Base-by-base conservation (phyloP, 2,888 invertebrate species). In the Drosophila quasianomalipes region DNA sequence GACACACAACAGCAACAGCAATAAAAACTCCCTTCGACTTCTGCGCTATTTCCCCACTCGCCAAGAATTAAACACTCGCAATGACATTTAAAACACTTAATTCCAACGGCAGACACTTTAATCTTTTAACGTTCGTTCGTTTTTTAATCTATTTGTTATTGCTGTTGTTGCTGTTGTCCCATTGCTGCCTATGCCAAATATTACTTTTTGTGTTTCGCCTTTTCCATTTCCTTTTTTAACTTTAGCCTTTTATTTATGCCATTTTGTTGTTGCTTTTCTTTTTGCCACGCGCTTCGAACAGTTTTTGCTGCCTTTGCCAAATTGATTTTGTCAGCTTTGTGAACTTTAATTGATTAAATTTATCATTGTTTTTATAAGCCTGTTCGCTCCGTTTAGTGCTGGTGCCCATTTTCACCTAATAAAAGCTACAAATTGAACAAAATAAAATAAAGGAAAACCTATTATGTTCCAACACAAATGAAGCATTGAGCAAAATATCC, bases 31-130 rank as follows among this genome's bases (percentile, higher is more conserved):
- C 22, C 39, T 51, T 47, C 26, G 47, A 37, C 41, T 39, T n/a
- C 44, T 54, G 30, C 44, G 52, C 63, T 35, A 16, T 35, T 22
- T 51, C 47, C 22, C 31, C 31, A 16, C 59, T 53, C 70, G 57
- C 51, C 82, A 73, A 84, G 89, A 85, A 89, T 89, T 85, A 85
- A 85, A 89, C 87, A 89, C 87, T 89, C 79, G 82, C 79, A 79
- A 73, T 86, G 85, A 86, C 89, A 85, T 85, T 85, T 85, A 85
- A 85, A 85, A 85, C 85, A 89, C 89, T 85, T 85, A 85, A 85
- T 85, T 81, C 89, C 85, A 89, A 84, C 61, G 83, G 74, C 84
- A 85, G 85, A 85, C 85, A 85, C 81, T 85, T 85, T 85, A 85
- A 85, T 85, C 89, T 84, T 86, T 85, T 86, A 85, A 82, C 84